These are phyloP conservation scores for Drosophila ironensis DNA, from an alignment of 1,140 invertebrate species.

Conservation along the genomic window DNA sequence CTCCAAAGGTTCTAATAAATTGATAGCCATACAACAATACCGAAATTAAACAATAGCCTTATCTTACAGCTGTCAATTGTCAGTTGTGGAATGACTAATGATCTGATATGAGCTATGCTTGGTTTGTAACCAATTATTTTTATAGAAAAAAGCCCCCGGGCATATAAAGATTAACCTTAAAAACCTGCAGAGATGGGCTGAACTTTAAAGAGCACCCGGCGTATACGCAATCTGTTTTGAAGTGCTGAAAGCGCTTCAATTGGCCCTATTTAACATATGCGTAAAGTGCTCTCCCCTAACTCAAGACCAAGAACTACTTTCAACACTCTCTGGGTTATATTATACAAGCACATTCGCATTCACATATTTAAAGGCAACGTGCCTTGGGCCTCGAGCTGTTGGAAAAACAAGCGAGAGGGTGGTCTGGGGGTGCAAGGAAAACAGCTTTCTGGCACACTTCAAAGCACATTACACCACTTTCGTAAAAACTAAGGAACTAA, in stretches of 20 bases:
- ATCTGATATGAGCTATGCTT: not conserved
- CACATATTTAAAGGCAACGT: slow-evolving; percentile 55
- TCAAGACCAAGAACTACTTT: slow-evolving; percentile 46
- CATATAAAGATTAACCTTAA: not conserved
- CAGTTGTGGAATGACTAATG: not conserved
- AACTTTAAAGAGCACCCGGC: slow-evolving; percentile 21
- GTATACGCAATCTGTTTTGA: slow-evolving; percentile 37
- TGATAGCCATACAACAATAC: not conserved
- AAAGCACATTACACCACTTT: slow-evolving; percentile 68
- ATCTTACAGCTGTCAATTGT: not conserved
- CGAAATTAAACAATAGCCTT: not conserved
- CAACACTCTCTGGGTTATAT: slow-evolving; percentile 24
- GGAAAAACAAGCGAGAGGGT: slow-evolving; percentile 21
- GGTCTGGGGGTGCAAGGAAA: slow-evolving; percentile 33
- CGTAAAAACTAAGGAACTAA: slow-evolving; percentile 1
- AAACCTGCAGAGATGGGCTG: not conserved
- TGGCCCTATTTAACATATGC: slow-evolving; percentile 71
- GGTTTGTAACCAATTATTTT: not conserved
- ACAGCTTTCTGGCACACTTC: slow-evolving; percentile 59
- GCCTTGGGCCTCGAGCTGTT: slow-evolving; percentile 22
- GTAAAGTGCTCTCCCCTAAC: slow-evolving; percentile 50
- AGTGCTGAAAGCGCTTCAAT: slow-evolving; percentile 39
- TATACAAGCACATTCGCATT: slow-evolving; percentile 11
- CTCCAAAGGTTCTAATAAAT: not conserved
- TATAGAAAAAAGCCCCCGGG: not conserved